Evolutionary conservation across 2,888 invertebrate genomes (phyloP), one percentile per base, ranked within the genome.

Genomic region (Hyalella azteca): DNA sequence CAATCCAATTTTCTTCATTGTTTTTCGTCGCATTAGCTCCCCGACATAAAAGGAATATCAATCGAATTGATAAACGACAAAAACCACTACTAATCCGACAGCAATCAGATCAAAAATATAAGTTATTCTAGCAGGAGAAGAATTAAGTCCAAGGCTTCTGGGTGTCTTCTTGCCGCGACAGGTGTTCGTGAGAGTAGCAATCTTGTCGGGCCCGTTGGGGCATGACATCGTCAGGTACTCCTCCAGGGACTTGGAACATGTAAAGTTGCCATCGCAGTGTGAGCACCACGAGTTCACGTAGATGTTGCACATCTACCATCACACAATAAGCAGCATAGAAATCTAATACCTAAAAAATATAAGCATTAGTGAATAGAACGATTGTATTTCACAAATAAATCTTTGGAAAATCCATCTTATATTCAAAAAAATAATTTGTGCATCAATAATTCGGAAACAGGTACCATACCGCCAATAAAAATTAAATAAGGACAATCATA

Each of bases 281-380:
- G 66, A 66, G 26, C 66, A 66, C 66, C 66, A 66, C 36, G 66
- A 32, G 66, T 36, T 36, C 39, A 66, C 66, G 19, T 66, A 66
- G 19, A 66, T 36, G 66, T 32, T 32, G 29, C 66, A 66, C 13
- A 66, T 15, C 66, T 66, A n/a, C n/a, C n/a, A n/a, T n/a, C n/a
- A n/a, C n/a, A n/a, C n/a, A n/a, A n/a, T n/a, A n/a, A n/a, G n/a
- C n/a, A n/a, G n/a, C n/a, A n/a, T n/a, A n/a, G n/a, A n/a, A n/a
- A n/a, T n/a, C n/a, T n/a, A n/a, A n/a, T n/a, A n/a, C n/a, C n/a
- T n/a, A n/a, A n/a, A n/a, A n/a, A n/a, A n/a, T n/a, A n/a, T n/a
- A n/a, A n/a, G n/a, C n/a, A n/a, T n/a, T n/a, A n/a, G n/a, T n/a
- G n/a, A n/a, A n/a, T n/a, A n/a, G n/a, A n/a, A n/a, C n/a, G n/a